phyloP scores from a whole-genome alignment of 1,140 invertebrate genomes.

The Bombus picipes region DNA sequence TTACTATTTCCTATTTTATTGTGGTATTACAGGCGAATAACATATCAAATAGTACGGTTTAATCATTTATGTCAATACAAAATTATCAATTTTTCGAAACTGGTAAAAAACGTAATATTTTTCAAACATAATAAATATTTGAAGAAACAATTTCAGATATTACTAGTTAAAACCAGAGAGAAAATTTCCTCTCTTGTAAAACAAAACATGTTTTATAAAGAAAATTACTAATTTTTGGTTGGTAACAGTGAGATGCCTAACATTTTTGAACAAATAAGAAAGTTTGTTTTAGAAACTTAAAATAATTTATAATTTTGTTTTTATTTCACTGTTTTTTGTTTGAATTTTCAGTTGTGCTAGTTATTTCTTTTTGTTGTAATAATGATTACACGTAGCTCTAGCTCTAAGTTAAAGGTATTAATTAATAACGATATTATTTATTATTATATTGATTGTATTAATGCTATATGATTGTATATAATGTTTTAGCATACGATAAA shows the following conservation, averaged over 20 bases:
- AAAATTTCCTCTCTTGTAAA: too few relatives aligned
- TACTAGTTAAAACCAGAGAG: too few relatives aligned
- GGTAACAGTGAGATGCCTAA: background rate
- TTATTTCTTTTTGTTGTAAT: background rate
- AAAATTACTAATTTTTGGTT: background rate
- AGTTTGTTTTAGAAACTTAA: background rate
- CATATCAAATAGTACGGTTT: background rate
- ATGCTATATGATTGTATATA: background rate
- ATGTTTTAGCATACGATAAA: background rate
- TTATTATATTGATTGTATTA: background rate
- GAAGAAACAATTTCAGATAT: too few relatives aligned
- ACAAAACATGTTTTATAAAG: background rate
- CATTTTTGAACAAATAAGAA: background rate
- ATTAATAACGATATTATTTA: constrained; percentile 2
- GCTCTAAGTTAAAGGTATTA: background rate
- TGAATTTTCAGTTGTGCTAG: background rate
- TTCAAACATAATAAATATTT: too few relatives aligned
- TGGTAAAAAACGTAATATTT: background rate
- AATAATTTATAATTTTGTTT: background rate
- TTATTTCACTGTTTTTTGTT: background rate
- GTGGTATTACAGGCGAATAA: background rate
- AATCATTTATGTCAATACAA: background rate
- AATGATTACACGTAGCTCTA: background rate
- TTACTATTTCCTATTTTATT: background rate
- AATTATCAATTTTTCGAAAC: background rate